phyloP scores from a whole-genome alignment of 2,888 invertebrate species.

The Coleophora deauratella region DNA sequence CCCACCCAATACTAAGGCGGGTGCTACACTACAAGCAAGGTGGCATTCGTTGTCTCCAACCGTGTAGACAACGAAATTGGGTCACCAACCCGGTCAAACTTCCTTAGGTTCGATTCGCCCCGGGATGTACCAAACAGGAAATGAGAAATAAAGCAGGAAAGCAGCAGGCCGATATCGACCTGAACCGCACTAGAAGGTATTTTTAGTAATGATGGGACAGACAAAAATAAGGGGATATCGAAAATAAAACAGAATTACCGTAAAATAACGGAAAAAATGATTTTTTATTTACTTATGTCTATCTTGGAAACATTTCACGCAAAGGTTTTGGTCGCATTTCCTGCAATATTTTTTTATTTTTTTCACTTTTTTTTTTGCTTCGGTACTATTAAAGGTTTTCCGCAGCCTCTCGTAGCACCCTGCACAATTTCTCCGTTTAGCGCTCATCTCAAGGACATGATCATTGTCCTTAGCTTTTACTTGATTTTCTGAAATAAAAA shows the following conservation, averaged over 20 bases:
- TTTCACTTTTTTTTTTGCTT: constrained; percentile 10
- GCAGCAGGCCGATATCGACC: constrained; percentile 17
- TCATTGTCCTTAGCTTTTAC: constrained; percentile 12
- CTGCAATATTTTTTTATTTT: constrained; percentile 12
- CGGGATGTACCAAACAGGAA: constrained; percentile 17
- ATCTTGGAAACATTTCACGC: constrained; percentile 14
- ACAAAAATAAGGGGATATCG: constrained; percentile 18
- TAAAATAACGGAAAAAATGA: constrained; percentile 6
- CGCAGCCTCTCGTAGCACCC: constrained; percentile 17
- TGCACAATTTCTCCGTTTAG: constrained; percentile 20
- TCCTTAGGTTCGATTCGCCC: constrained; percentile 13
- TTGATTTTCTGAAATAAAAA: constrained; percentile 14
- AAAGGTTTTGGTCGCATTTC: constrained; percentile 13
- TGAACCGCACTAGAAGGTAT: constrained; percentile 21
- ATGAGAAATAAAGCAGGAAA: constrained; percentile 17
- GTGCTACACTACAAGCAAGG: too few species aligned
- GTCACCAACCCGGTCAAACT: too few species aligned
- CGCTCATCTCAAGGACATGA: constrained; percentile 22
- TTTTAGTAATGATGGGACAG: constrained; percentile 15
- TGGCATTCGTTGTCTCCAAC: too few species aligned
- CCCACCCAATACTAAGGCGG: too few species aligned
- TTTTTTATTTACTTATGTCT: constrained; percentile 10
- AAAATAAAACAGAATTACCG: constrained; percentile 14
- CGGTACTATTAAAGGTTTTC: constrained; percentile 8
- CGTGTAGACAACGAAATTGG: too few species aligned